These are phyloP conservation scores for Lasius fuliginosus DNA, from an alignment of 2,888 invertebrate species.

Conservation along the genomic window DNA sequence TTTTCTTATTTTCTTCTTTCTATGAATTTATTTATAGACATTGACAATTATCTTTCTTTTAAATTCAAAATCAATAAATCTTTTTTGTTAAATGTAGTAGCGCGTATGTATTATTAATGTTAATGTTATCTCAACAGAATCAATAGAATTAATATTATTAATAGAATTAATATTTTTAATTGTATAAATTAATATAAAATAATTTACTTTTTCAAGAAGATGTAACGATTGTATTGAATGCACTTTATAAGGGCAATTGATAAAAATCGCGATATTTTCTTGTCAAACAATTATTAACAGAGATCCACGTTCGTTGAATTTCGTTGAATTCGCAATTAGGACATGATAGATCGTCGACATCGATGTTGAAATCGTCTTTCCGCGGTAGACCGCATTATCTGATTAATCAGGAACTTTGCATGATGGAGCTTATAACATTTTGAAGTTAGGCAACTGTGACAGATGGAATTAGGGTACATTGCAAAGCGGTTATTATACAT, in stretches of 20 bases:
- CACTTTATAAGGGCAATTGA: neutral
- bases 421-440: slow-evolving; percentile 27
- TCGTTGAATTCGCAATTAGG: slow-evolving; percentile 28
- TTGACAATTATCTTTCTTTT: neutral
- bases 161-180: slow-evolving; percentile 15
- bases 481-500: neutral
- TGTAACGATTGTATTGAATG: neutral
- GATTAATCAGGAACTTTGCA: slow-evolving; percentile 68
- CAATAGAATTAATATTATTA: neutral
- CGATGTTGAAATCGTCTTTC: slow-evolving; percentile 47
- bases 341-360: slow-evolving; percentile 37
- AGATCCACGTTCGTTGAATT: slow-evolving; percentile 10
- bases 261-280: slow-evolving; percentile 6
- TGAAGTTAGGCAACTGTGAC: slow-evolving; percentile 29
- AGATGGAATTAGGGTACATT: slow-evolving; percentile 9
- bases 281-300: neutral
- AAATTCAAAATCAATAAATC: neutral
- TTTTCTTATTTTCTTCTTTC: neutral
- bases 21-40: neutral
- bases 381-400: slow-evolving; percentile 45
- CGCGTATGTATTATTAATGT: neutral
- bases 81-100: neutral
- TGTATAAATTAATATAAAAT: neutral
- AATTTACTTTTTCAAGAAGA: neutral
- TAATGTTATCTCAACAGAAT: too few relatives aligned